Evolutionary conservation across 2,888 invertebrate species (phyloP).

Genomic region (Timema cristinae): DNA sequence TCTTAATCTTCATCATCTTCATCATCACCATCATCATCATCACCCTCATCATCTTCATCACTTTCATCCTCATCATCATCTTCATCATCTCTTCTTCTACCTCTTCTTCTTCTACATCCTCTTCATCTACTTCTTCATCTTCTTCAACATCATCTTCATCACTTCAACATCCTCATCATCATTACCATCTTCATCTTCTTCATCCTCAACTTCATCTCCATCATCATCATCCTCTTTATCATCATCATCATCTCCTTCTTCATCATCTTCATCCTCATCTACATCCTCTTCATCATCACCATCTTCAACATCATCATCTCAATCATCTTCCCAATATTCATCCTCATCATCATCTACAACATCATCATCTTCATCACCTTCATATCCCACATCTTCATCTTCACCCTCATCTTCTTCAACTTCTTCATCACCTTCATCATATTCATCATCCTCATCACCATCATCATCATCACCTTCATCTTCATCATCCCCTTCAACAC

Average conservation of each 20-base stretch:
- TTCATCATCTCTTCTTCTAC: constrained; percentile 14
- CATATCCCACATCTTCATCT: constrained; percentile 5
- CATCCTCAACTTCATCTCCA: constrained; percentile 24
- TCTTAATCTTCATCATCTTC: constrained; percentile 10
- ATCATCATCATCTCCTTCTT: constrained; percentile 21
- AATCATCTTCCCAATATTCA: constrained; percentile 3
- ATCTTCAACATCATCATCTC: constrained; percentile 23
- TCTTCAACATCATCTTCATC: constrained; percentile 23
- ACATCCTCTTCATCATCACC: constrained; percentile 22
- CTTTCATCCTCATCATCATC: constrained; percentile 18
- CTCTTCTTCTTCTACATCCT: constrained; percentile 13
- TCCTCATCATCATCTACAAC: constrained; percentile 23
- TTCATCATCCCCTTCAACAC: constrained; percentile 5
- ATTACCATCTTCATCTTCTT: constrained; percentile 22
- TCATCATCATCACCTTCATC: constrained; percentile 12
- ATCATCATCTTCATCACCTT: constrained; percentile 22
- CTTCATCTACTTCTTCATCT: constrained; percentile 18
- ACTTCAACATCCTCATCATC: constrained; percentile 15
- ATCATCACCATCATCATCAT: constrained; percentile 10
- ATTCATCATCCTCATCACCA: neutral
- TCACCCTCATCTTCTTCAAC: constrained; percentile 18
- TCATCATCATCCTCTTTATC: constrained; percentile 21
- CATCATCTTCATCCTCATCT: constrained; percentile 23
- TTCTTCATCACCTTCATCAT: constrained; percentile 15
- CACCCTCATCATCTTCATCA: constrained; percentile 10